Percentiles rank a stretch among this genome's conserved stretches.
These are phyloP conservation scores for Perdita meconis DNA, from an alignment of 2,888 invertebrate species.

Conservation along the genomic window DNA sequence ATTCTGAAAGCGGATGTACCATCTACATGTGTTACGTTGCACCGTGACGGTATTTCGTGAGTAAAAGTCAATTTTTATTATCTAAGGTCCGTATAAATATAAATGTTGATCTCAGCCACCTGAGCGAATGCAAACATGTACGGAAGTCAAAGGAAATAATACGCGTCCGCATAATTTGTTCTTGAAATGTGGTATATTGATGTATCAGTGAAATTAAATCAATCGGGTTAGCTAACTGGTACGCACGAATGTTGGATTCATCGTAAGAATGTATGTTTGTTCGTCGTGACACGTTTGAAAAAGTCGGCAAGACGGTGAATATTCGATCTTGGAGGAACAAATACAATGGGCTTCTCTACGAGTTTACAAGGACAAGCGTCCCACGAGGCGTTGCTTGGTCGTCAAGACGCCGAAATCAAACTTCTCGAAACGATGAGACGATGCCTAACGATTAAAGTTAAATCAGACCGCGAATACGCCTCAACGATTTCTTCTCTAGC, in stretches of 20 bases:
- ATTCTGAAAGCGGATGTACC: conserved; percentile 16
- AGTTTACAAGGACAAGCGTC: conserved; percentile 94
- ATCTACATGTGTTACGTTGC: conserved; percentile 20
- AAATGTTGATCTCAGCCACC: conserved; percentile 77
- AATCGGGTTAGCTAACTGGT: conserved; percentile 1
- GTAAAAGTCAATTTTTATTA: conserved; percentile 67
- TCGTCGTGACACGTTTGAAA: conserved; percentile 35
- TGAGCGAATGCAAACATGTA: conserved; percentile 55
- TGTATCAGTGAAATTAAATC: conserved; percentile 9
- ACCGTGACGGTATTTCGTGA: conserved; percentile 69
- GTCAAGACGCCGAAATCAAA: conserved; percentile 96
- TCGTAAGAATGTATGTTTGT: conserved; percentile 47
- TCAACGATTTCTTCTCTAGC: conserved; percentile 92
- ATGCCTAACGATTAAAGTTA: conserved; percentile 93
- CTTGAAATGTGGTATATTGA: conserved; percentile 31
- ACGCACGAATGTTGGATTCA: conserved; percentile 23
- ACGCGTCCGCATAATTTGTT: background rate
- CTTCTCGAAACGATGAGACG: conserved; percentile 96
- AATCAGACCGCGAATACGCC: conserved; percentile 96
- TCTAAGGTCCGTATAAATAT: conserved; percentile 70
- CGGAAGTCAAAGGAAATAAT: conserved; percentile 35
- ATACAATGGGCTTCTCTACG: conserved; percentile 92
- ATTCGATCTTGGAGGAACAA: conserved; percentile 18
- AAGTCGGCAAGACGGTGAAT: conserved; percentile 33
- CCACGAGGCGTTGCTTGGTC: conserved; percentile 94